Conservation (phyloP, 2,113 vertebrate species). For the Engraulis encrasicolus region DNA sequence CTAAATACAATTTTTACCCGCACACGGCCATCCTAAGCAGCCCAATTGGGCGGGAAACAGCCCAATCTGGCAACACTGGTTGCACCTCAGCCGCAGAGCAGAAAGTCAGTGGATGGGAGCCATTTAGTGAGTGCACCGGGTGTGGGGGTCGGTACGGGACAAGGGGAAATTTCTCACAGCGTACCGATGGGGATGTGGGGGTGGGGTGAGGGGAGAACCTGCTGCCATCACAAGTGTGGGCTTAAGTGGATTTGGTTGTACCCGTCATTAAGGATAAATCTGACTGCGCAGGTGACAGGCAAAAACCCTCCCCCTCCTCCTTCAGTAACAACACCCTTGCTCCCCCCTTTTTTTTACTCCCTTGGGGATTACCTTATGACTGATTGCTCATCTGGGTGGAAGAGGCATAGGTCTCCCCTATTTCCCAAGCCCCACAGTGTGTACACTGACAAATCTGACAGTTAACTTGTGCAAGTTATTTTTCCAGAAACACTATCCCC, state of each 20-base stretch:
- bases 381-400: background rate
- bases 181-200: background rate
- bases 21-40: no score
- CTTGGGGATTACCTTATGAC: background rate
- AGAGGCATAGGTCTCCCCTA: background rate
- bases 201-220: background rate
- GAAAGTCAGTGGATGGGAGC: background rate
- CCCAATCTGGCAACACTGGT: no score
- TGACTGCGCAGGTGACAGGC: background rate
- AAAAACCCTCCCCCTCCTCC: background rate
- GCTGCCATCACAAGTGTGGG: background rate
- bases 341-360: background rate
- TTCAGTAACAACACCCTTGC: background rate
- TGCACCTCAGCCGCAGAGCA: background rate
- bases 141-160: background rate
- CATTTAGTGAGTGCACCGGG: background rate
- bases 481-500: background rate
- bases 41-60: no score
- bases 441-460: background rate
- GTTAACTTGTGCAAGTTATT: background rate
- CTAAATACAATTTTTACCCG: no score
- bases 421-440: background rate
- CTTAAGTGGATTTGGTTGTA: constrained; percentile 32
- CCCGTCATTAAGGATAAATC: constrained; percentile 9
- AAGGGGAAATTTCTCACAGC: background rate